Base-by-base conservation (phyloP, 64 coral and sea anemone genomes). In the Stichodactyla mertensii region DNA sequence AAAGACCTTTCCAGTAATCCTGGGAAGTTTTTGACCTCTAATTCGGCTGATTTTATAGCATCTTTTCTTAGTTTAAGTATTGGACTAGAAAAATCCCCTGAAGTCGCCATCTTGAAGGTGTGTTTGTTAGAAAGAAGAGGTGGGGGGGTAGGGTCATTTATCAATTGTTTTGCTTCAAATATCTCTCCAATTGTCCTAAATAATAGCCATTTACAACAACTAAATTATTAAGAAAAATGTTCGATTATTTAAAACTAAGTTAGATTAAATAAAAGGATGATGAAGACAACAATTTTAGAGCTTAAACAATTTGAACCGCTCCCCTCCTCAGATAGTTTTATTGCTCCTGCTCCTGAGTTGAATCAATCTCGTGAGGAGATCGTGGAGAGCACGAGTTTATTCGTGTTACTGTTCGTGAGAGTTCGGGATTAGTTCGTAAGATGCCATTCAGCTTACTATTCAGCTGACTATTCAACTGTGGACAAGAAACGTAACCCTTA, bases 1-100 rank as follows among this genome's bases (percentile, higher is more conserved):
- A 91, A 87, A n/a, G 77, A 58, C 71, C 90, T 91, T 69, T 91
- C 77, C 1, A 87, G 60, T 28, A 91, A 77, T 45, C 55, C 56
- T 55, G 90, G 89, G 10, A 90, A 90, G 55, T 79, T 86, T 36
- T 86, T 24, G 14, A 90, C 16, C 8, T 71, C 83, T 7, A 18
- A 62, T 54, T 78, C 83, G 0, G 85, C 24, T n/a, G n/a, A n/a
- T 79, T 78, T 79, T 24, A 90, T 26, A 52, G 83, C 83, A 61
- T 86, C 83, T 54, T 90, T 90, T 18, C 89, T 27, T 10, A 84
- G 55, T 10, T 24, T n/a, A 10, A 90, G 57, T 10, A 61, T 52
- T 62, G 54, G 20, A 14, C 26, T 53, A 51, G 6, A 14, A 31
- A 11, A 19, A 52, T 80, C 45, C 5, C 16, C 69, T 22, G 16